A percentile compares a stretch with the other conserved stretches of the same genome.
phyloP scores from a whole-genome alignment of 2,888 invertebrate genomes.

The Nysson spinosus region DNA sequence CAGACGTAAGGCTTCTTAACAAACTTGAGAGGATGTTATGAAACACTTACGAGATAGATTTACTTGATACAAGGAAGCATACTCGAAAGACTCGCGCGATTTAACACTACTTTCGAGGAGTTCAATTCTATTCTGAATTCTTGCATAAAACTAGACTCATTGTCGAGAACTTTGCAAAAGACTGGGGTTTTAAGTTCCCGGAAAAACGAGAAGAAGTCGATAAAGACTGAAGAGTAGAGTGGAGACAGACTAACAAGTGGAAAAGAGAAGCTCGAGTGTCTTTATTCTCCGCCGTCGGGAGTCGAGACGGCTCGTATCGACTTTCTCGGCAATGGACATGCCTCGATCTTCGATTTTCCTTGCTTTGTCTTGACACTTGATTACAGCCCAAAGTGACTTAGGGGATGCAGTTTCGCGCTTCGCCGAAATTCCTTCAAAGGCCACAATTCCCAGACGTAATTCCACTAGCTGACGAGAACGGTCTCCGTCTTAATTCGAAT shows the following conservation, averaged over 20 bases:
- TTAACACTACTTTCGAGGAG: neutral
- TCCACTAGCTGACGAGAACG: constrained; percentile 22
- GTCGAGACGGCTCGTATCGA: constrained; percentile 44
- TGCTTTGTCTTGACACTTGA: constrained; percentile 7
- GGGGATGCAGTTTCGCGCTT: no score
- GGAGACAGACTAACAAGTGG: no score
- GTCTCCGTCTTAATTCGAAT: constrained; percentile 38
- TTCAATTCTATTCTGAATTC: neutral
- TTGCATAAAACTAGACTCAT: neutral
- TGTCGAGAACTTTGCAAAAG: neutral
- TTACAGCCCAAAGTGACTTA: neutral
- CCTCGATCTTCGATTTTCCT: constrained; percentile 31
- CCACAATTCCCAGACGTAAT: constrained; percentile 42
- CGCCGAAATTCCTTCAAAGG: constrained; percentile 28
- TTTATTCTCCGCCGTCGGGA: constrained; percentile 33
- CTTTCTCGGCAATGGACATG: constrained; percentile 18
- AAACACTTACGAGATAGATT: neutral
- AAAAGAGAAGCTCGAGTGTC: constrained; percentile 16
- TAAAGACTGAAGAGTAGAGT: no score
- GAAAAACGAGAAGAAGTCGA: neutral
- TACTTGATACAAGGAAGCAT: neutral
- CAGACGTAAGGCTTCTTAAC: neutral
- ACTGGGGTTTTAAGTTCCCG: neutral
- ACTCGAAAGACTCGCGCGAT: constrained; percentile 13
- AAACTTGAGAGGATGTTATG: constrained; percentile 2